Evolutionary conservation across 2,113 vertebrate genomes (phyloP).

Genomic region (Canis aureus): DNA sequence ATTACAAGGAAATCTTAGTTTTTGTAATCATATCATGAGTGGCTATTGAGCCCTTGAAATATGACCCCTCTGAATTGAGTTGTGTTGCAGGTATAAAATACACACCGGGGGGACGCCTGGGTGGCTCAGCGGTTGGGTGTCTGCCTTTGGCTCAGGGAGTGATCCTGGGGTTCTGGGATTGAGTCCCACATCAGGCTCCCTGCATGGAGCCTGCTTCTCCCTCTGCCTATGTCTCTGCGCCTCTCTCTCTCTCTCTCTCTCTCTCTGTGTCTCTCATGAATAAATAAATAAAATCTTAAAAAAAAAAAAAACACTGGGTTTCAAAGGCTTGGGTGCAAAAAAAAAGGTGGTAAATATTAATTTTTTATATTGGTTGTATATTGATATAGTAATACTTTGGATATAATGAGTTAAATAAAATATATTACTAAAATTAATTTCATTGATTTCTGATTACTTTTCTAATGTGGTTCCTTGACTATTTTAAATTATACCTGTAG

Average conservation of each 20-base stretch:
- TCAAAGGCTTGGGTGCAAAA: not conserved
- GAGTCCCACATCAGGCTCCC: no score
- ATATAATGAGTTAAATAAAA: not conserved
- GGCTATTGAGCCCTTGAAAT: not conserved
- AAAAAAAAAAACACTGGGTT: not conserved
- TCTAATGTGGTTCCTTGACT: not conserved
- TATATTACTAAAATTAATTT: not conserved
- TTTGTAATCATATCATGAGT: not conserved
- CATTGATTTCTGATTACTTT: not conserved
- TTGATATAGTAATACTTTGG: not conserved
- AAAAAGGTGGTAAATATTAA: not conserved
- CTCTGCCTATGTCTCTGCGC: no score
- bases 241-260: no score
- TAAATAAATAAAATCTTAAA: no score
- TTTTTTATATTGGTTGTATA: not conserved
- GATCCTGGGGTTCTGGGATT: no score
- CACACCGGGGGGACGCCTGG: not conserved
- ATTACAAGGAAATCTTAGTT: not conserved
- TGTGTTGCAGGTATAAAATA: not conserved
- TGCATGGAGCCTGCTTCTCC: no score
- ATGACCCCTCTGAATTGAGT: not conserved
- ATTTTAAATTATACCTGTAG: not conserved
- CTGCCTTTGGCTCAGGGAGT: no score
- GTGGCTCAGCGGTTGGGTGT: no score
- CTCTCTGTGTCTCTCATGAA: no score